A percentile compares a stretch with the other conserved stretches of the same genome.
phyloP scores from a whole-genome alignment of 2,888 invertebrate species.

The Epirrita christyi region DNA sequence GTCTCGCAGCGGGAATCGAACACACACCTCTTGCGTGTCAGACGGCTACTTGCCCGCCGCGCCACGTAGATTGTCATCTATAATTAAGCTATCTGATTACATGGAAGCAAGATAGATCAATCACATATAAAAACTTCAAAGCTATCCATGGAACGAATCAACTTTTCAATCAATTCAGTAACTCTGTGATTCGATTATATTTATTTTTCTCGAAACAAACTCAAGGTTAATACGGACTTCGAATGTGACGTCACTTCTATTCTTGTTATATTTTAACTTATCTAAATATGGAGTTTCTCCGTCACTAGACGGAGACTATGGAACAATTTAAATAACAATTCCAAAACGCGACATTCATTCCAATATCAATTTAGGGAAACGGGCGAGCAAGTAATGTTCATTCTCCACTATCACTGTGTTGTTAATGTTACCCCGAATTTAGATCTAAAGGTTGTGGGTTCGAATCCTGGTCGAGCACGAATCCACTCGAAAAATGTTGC shows the following conservation, averaged over 20 bases:
- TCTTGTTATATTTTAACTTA: slow-evolving; percentile 9
- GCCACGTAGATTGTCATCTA: no score
- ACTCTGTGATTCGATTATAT: background rate
- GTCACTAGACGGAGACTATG: background rate
- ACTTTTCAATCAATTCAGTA: slow-evolving; percentile 38
- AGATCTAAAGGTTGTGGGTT: no score
- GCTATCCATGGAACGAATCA: slow-evolving; percentile 24
- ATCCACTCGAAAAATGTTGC: no score
- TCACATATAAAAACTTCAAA: slow-evolving; percentile 7
- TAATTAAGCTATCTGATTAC: no score
- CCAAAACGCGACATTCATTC: background rate
- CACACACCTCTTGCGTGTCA: no score
- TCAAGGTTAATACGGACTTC: slow-evolving; percentile 14
- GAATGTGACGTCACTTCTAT: slow-evolving; percentile 5
- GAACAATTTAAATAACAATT: slow-evolving; percentile 15
- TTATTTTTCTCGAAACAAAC: slow-evolving; percentile 14
- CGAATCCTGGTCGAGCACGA: no score
- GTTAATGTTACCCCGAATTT: no score
- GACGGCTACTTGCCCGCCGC: no score
- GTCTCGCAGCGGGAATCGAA: no score
- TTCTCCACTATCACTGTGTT: no score
- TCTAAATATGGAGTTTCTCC: slow-evolving; percentile 8
- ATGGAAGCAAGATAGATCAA: slow-evolving; percentile 6
- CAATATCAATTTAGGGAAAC: no score
- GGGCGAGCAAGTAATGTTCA: no score